phyloP scores from a whole-genome alignment of 1,140 invertebrate genomes.

The Pachyrhynchus sulphureomaculatus region DNA sequence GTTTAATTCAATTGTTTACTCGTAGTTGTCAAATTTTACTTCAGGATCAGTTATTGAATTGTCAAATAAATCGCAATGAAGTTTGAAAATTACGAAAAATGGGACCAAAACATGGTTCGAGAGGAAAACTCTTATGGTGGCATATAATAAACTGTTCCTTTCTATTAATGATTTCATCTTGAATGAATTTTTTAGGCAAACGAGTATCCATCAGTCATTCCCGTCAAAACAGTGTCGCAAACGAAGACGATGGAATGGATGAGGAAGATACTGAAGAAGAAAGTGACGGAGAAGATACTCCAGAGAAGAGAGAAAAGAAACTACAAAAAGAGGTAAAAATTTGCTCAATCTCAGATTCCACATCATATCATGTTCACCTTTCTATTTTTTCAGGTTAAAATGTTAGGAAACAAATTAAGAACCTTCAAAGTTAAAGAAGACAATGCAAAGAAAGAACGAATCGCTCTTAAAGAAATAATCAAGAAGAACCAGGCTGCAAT shows the following conservation, averaged over 20 bases:
- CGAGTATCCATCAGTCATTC: constrained; percentile 32
- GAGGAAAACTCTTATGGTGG: too few species aligned
- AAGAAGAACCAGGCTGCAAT: constrained; percentile 76
- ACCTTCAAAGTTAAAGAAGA: constrained; percentile 76
- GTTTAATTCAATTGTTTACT: too few species aligned
- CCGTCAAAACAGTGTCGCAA: constrained; percentile 33
- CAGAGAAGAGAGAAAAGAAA: constrained; percentile 63
- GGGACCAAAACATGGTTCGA: too few species aligned
- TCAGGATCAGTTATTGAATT: too few species aligned
- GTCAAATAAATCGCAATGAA: too few species aligned
- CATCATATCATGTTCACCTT: too few species aligned
- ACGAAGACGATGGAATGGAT: constrained; percentile 30
- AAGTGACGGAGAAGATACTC: constrained; percentile 70
- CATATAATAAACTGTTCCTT: too few species aligned
- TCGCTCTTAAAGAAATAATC: constrained; percentile 73
- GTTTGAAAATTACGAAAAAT: too few species aligned
- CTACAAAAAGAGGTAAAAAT: constrained; percentile 65
- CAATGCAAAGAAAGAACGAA: constrained; percentile 75
- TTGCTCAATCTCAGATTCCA: too few species aligned
- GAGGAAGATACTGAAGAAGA: constrained; percentile 56
- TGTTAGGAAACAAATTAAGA: constrained; percentile 74
- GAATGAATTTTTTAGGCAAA: constrained; percentile 36
- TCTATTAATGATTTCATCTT: too few species aligned
- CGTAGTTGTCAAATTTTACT: too few species aligned
- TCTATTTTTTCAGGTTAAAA: constrained; percentile 53